Conservation (phyloP, 2,797 vertebrate species). For the Aselliscus stoliczkanus region DNA sequence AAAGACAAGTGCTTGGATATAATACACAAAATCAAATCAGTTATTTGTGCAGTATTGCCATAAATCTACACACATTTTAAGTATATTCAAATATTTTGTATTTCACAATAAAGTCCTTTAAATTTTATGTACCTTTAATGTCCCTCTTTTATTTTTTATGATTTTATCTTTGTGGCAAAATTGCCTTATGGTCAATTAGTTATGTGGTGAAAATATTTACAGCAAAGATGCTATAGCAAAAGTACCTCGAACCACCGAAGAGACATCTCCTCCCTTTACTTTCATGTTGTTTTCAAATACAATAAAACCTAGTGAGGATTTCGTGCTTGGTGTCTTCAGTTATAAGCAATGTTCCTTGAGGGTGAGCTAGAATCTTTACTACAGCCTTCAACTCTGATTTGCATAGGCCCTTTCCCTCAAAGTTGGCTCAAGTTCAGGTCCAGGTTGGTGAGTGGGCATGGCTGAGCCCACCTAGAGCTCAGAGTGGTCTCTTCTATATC, state of each 20-base stretch:
- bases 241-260: not conserved
- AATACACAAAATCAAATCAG: not conserved
- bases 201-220: not conserved
- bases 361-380: not conserved
- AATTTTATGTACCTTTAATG: not conserved
- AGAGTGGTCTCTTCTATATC: not conserved
- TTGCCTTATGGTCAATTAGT: not conserved
- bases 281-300: constrained; percentile 15
- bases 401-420: not conserved
- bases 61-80: not conserved
- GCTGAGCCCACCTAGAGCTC: not conserved
- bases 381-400: not conserved
- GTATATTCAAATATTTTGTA: not conserved
- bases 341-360: not conserved
- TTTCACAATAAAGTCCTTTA: not conserved
- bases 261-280: not conserved
- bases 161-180: not conserved
- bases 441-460: not conserved
- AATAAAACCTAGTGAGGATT: not conserved
- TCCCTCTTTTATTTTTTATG: not conserved
- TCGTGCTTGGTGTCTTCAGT: not conserved
- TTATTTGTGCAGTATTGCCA: not conserved
- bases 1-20: not conserved
- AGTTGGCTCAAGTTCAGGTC: constrained; percentile 7
- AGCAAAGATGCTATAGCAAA: not conserved